These are phyloP conservation scores for Drosophila merina DNA, from an alignment of 2,888 invertebrate genomes.

Conservation along the genomic window DNA sequence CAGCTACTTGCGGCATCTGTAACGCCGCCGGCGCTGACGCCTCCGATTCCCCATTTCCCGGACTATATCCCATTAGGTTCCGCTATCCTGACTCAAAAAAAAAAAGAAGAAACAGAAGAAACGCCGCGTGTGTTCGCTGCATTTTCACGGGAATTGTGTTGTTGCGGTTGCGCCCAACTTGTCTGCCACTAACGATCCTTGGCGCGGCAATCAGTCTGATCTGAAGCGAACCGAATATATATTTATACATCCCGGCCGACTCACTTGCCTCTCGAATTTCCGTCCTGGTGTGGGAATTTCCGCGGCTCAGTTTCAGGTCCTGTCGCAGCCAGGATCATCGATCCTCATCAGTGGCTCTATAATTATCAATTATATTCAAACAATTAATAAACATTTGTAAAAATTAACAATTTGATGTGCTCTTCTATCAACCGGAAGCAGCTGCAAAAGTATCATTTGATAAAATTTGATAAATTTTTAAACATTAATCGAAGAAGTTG, in stretches of 20 bases:
- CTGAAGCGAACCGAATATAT: conserved; percentile 25
- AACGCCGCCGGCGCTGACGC: conserved; percentile 72
- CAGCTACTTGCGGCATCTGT: conserved; percentile 82
- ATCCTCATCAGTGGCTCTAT: conserved; percentile 39
- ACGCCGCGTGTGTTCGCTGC: conserved; percentile 76
- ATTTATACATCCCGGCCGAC: conserved; percentile 3
- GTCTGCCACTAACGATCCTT: conserved; percentile 81
- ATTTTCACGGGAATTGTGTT: conserved; percentile 76
- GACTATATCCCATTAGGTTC: conserved; percentile 26
- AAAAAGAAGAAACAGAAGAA: conserved; percentile 13
- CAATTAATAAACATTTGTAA: conserved; percentile 74
- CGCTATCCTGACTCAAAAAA: conserved; percentile 23
- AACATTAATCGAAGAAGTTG: neutral
- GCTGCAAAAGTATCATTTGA: conserved; percentile 48
- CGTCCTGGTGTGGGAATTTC: conserved; percentile 74
- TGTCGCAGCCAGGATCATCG: conserved; percentile 12
- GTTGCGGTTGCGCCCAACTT: conserved; percentile 83
- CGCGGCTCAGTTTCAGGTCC: conserved; percentile 63
- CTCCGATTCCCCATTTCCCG: conserved; percentile 28
- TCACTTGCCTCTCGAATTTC: conserved; percentile 68
- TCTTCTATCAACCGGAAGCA: conserved; percentile 55
- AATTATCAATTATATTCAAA: conserved; percentile 72
- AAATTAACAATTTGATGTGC: conserved; percentile 45
- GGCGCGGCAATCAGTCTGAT: conserved; percentile 79
- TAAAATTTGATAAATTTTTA: neutral